Conservation (phyloP, 2,113 vertebrate species). For the Sakesphorus luctuosus region DNA sequence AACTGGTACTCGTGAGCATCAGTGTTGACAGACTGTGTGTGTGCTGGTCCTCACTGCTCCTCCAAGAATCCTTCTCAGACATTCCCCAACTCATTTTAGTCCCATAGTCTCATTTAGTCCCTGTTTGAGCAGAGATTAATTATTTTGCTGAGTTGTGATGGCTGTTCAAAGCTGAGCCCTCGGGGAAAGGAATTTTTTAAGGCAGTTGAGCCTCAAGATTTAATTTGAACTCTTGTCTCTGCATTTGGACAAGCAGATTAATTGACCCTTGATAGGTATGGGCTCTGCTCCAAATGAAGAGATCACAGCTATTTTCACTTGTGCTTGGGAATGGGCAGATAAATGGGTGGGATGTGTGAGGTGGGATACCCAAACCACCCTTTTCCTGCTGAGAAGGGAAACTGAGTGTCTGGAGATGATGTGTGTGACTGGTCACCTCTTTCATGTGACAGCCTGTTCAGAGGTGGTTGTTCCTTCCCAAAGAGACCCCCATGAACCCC, state of each 20-base stretch:
- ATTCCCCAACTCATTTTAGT: not conserved
- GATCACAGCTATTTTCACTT: not conserved
- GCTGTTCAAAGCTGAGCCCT: not conserved
- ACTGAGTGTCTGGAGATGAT: accelerated
- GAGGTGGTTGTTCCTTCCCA: not conserved
- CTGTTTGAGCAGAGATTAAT: not conserved
- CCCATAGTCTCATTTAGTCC: not conserved
- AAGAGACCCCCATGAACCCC: accelerated
- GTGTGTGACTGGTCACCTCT: not conserved
- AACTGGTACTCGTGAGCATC: not conserved
- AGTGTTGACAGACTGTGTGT: not conserved
- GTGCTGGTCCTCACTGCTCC: not conserved
- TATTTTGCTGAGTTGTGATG: not conserved
- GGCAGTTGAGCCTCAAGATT: not conserved
- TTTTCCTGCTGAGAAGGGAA: not conserved
- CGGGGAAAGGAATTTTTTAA: not conserved
- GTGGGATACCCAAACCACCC: not conserved
- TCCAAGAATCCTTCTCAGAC: not conserved
- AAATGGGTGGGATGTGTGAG: accelerated
- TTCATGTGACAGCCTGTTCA: accelerated
- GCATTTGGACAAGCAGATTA: not conserved
- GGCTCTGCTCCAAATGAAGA: not conserved
- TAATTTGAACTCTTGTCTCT: not conserved
- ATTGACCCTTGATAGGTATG: not conserved
- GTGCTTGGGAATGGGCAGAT: not conserved